Evolutionary conservation across 2,888 invertebrate species (phyloP).

Genomic region (Cenopis cana): DNA sequence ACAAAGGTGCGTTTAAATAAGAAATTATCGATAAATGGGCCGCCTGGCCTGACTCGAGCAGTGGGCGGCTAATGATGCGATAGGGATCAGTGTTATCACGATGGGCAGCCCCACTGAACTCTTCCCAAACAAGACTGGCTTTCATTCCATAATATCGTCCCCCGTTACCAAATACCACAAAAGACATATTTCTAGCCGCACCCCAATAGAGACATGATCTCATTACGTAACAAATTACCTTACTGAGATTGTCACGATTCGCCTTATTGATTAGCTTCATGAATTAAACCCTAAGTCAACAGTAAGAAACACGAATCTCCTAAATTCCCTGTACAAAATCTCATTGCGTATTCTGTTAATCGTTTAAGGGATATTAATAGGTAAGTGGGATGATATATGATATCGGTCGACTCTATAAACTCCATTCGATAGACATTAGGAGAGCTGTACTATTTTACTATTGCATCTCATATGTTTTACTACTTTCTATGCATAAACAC

Average conservation of each 20-base stretch:
- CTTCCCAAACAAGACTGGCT: conserved; percentile 12
- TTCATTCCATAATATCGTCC: conserved; percentile 14
- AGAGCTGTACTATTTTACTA: conserved; percentile 7
- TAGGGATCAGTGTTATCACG: conserved; percentile 65
- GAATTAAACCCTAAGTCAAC: conserved; percentile 1
- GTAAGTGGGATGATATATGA: conserved; percentile 13
- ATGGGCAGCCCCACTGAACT: conserved; percentile 57
- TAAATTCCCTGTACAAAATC: not conserved
- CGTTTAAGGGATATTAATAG: conserved; percentile 5
- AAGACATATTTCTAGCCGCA: conserved; percentile 14
- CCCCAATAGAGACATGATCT: conserved; percentile 9
- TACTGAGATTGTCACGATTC: conserved; percentile 16
- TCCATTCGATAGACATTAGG: not conserved
- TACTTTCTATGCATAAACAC: conserved; percentile 61
- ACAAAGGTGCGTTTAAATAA: conserved; percentile 27
- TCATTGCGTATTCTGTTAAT: conserved; percentile 1
- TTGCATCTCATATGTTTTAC: conserved; percentile 40
- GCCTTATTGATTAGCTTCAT: conserved; percentile 16
- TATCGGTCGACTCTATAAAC: not conserved
- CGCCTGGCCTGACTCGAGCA: conserved; percentile 32
- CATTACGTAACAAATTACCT: conserved; percentile 19
- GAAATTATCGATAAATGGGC: conserved; percentile 37
- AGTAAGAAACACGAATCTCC: not conserved
- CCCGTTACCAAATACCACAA: conserved; percentile 14
- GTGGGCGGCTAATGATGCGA: conserved; percentile 48